Conservation (phyloP, 2,797 vertebrate species). For the Scomberomorus guttatus region DNA sequence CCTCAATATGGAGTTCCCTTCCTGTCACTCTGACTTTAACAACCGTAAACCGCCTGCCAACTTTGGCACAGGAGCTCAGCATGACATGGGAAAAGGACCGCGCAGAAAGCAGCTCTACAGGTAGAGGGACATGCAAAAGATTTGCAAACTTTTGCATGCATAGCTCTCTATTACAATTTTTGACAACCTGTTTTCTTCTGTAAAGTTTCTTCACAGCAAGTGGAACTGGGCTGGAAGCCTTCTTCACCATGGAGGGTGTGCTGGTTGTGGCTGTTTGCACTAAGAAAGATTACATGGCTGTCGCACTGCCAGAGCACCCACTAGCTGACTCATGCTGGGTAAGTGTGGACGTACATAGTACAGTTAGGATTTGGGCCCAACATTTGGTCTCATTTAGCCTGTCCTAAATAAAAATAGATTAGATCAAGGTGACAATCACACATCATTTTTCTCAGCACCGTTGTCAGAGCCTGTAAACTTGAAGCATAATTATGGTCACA, state of each 20-base stretch:
- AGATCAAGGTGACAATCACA: constrained; percentile 12
- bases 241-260: constrained; percentile 93
- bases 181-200: constrained; percentile 17
- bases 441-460: background rate
- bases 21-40: constrained; percentile 58
- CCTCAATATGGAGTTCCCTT: constrained; percentile 86
- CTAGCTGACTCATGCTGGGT: constrained; percentile 94
- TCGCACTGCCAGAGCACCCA: constrained; percentile 88
- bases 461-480: constrained; percentile 13
- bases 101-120: constrained; percentile 96
- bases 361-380: background rate
- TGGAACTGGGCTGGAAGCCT: constrained; percentile 96
- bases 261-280: constrained; percentile 98
- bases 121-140: constrained; percentile 69
- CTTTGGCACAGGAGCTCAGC: constrained; percentile 49
- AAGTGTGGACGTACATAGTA: constrained; percentile 61
- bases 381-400: constrained; percentile 15
- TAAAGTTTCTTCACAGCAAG: constrained; percentile 93
- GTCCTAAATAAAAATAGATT: constrained; percentile 29
- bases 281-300: constrained; percentile 96
- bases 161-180: background rate
- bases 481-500: constrained; percentile 1
- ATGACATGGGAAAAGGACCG: constrained; percentile 83
- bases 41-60: constrained; percentile 52
- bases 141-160: background rate